Conservation (phyloP, 2,888 invertebrate species). For the Ctena decussata region DNA sequence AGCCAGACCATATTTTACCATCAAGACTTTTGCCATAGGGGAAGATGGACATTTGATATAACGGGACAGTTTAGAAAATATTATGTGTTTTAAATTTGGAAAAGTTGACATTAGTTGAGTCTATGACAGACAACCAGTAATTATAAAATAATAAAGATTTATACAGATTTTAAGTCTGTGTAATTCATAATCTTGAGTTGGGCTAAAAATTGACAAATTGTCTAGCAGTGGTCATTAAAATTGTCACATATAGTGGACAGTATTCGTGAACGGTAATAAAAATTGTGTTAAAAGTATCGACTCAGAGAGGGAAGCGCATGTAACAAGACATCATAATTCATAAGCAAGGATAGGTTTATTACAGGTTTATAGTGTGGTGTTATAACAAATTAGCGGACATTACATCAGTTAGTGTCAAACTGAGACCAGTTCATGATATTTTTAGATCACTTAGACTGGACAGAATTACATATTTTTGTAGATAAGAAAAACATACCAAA, state of each 20-base stretch:
- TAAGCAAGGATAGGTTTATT: constrained; percentile 4
- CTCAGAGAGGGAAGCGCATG: not conserved
- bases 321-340: not conserved
- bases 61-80: not conserved
- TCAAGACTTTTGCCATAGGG: not conserved
- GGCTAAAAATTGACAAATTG: not conserved
- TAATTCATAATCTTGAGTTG: not conserved
- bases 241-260: not conserved
- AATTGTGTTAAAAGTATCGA: not conserved
- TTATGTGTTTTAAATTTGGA: not conserved
- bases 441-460: not conserved
- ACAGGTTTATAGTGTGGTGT: not conserved
- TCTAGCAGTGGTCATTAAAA: not conserved
- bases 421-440: not conserved
- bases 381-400: not conserved
- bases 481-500: too few relatives aligned
- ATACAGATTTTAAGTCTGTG: not conserved
- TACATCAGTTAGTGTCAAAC: not conserved
- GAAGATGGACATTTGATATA: not conserved
- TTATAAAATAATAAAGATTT: not conserved
- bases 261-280: not conserved
- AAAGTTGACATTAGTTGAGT: not conserved
- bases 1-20: too few relatives aligned
- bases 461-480: not conserved
- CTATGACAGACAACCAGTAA: not conserved